Conservation (phyloP, 1,140 invertebrate species). For the Meloidogyne exigua region DNA sequence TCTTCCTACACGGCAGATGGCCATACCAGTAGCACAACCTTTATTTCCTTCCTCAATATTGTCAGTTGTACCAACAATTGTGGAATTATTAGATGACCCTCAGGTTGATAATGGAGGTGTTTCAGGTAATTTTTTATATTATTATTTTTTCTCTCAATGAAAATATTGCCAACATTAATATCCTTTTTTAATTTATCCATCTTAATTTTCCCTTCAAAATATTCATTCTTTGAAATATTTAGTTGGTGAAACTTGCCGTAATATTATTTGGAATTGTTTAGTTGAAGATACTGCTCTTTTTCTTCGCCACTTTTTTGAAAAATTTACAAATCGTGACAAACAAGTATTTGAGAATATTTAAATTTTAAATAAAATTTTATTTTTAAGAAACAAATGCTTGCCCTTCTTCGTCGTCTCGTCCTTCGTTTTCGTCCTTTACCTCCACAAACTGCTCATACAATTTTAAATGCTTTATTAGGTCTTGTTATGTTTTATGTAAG, state of each 20-base stretch:
- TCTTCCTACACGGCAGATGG: conserved; percentile 64
- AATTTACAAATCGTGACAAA: conserved; percentile 83
- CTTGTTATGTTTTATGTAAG: conserved; percentile 99
- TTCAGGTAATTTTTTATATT: conserved; percentile 63
- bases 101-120: conserved; percentile 88
- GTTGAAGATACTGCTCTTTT: conserved; percentile 96
- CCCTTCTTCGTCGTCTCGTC: conserved; percentile 83
- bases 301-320: conserved; percentile 88
- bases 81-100: conserved; percentile 89
- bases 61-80: conserved; percentile 88
- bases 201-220: too few relatives aligned
- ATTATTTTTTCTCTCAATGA: too few relatives aligned
- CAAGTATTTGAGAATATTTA: conserved; percentile 70
- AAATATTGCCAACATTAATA: too few relatives aligned
- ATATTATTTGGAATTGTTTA: conserved; percentile 88
- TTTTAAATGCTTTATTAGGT: conserved; percentile 97
- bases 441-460: conserved; percentile 93
- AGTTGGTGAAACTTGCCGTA: conserved; percentile 69
- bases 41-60: conserved; percentile 94
- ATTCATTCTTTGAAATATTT: conserved; percentile 29
- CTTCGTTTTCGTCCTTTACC: conserved; percentile 87
- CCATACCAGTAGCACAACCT: conserved; percentile 80
- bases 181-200: too few relatives aligned
- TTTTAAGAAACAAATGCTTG: conserved; percentile 81
- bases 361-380: background rate